Conservation (phyloP, 2,113 vertebrate species). For the Sarotherodon lohbergeri region DNA sequence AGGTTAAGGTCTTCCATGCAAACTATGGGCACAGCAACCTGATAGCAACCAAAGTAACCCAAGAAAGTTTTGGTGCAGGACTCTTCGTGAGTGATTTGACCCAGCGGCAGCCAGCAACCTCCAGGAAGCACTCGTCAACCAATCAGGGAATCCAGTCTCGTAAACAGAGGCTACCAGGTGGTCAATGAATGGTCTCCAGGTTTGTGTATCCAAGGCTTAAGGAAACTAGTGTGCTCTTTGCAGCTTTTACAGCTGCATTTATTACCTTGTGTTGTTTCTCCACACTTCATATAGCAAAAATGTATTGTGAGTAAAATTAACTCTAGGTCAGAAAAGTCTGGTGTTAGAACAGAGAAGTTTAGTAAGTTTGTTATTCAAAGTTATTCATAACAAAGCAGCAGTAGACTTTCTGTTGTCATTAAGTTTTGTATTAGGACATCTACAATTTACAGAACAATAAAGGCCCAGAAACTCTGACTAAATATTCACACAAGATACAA, state of each 20-base stretch:
- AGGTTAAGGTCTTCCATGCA: neutral
- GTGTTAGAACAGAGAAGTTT: conserved; percentile 29
- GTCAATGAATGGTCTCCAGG: neutral
- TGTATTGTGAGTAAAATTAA: neutral
- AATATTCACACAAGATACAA: neutral
- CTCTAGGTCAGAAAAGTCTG: neutral
- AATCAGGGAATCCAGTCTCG: neutral
- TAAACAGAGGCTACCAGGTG: neutral
- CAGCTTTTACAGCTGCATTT: neutral
- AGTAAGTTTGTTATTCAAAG: conserved; percentile 12
- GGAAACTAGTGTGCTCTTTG: neutral
- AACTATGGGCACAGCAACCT: neutral
- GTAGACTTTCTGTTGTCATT: neutral
- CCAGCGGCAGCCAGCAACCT: neutral
- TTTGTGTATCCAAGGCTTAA: neutral
- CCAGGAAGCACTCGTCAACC: neutral
- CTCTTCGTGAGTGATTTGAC: neutral
- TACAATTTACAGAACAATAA: neutral
- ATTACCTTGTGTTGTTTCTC: conserved; percentile 28
- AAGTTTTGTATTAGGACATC: neutral
- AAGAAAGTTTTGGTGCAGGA: neutral
- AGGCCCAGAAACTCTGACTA: neutral
- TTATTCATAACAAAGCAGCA: conserved; percentile 7
- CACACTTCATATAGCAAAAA: neutral
- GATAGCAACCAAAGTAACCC: neutral